Conservation (phyloP, 2,888 invertebrate species). For the Nemotelus nigrinus region DNA sequence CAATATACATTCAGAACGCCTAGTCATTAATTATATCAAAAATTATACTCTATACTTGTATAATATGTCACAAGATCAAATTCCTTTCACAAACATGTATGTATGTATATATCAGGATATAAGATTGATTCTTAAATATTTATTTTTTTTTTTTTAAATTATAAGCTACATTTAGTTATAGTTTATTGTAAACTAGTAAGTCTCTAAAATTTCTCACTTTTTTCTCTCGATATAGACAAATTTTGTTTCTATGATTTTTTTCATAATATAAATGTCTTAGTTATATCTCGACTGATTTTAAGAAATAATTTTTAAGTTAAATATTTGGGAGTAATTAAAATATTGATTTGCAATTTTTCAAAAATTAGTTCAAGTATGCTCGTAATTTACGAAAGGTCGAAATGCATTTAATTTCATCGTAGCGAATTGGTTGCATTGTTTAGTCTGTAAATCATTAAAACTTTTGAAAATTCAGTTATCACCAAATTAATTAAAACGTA, state of each 20-base stretch:
- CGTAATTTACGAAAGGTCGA: too few relatives aligned
- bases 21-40: conserved; percentile 24
- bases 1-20: not conserved
- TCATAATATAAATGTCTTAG: not conserved
- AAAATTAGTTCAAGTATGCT: too few relatives aligned
- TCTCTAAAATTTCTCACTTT: conserved; percentile 20
- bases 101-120: not conserved
- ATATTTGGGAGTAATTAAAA: too few relatives aligned
- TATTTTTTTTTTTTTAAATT: too few relatives aligned
- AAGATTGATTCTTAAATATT: not conserved
- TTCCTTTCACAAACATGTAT: not conserved
- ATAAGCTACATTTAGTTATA: not conserved
- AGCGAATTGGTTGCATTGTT: too few relatives aligned
- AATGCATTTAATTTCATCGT: too few relatives aligned
- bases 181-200: conserved; percentile 5
- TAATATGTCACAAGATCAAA: not conserved
- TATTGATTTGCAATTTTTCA: too few relatives aligned
- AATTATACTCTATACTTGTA: conserved; percentile 1
- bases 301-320: too few relatives aligned
- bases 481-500: too few relatives aligned
- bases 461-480: too few relatives aligned
- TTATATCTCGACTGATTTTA: too few relatives aligned
- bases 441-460: too few relatives aligned
- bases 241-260: not conserved
- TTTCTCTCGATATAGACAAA: conserved; percentile 1